Evolutionary conservation across 2,888 invertebrate species (phyloP), one percentile per base, ranked within the genome.

Genomic region (Himalopsyche kuldschensis): DNA sequence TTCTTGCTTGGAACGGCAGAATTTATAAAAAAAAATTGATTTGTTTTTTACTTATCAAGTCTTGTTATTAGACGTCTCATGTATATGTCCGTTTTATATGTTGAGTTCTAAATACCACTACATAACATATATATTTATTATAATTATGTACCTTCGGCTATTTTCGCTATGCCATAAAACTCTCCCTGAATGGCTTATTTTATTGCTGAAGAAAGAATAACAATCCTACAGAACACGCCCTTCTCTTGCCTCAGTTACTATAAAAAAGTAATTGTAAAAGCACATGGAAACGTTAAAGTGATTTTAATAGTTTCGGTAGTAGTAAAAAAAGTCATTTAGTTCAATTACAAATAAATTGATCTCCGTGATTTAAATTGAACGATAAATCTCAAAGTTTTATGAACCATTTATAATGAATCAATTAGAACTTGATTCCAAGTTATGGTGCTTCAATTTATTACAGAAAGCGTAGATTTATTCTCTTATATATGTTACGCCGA

Each of bases 271-370:
- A 69, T 69, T 69, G 63, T 69, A 69, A 69, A 69, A n/a, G 63
- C 63, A 69, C 63, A 30, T 69, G 27, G 63, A 69, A 30, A 30
- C 63, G 30, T 69, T 69, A 69, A 69, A 69, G 63, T 30, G 63
- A 69, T 69, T 69, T 69, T 69, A 69, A 69, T 69, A 69, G 63
- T 69, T 69, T 69, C 63, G 11, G 63, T 69, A 27, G 63, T 69
- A 69, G 27, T 69, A 69, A 69, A 69, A 69, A 69, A 27, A 69
- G 63, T 69, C 63, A 69, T 69, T 69, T 69, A 27, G 63, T 69
- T 69, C 63, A 69, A 69, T 69, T 69, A 69, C 63, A 69, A 69
- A 69, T 69, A 69, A 69, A 69, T 69, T 69, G 63, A 69, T 69
- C 63, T 11, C 20, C 30, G 30, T 69, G 63, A 69, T 69, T 69